Percentiles rank a stretch among this genome's conserved stretches.
phyloP scores from a whole-genome alignment of 2,797 vertebrate genomes.

The Catostomus latipinnis region DNA sequence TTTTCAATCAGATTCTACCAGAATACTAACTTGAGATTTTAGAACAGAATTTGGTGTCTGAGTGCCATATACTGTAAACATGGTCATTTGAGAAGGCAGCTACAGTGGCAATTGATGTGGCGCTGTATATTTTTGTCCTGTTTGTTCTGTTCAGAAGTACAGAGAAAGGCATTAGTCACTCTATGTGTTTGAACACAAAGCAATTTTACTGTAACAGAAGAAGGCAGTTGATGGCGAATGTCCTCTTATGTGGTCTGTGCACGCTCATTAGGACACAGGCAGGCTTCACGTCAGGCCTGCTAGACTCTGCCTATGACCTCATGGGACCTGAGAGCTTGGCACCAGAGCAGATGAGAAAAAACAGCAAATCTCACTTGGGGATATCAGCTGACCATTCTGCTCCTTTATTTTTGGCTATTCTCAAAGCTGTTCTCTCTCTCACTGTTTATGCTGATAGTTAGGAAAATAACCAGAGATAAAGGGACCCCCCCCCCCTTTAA shows the following conservation, averaged over 20 bases:
- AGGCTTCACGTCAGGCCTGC: constrained; percentile 42
- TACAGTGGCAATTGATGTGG: not conserved
- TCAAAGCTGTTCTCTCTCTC: constrained; percentile 6
- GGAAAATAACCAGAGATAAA: constrained; percentile 6
- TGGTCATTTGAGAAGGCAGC: not conserved
- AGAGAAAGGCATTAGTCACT: not conserved
- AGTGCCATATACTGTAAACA: not conserved
- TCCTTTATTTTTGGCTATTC: constrained; percentile 14
- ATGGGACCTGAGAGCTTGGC: constrained; percentile 31
- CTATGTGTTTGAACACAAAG: constrained; percentile 41
- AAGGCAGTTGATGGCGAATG: constrained; percentile 65
- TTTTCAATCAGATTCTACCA: not conserved
- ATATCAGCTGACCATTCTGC: constrained; percentile 39
- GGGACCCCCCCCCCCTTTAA: no score
- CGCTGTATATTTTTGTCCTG: not conserved
- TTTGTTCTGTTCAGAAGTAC: constrained; percentile 30
- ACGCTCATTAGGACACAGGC: constrained; percentile 66
- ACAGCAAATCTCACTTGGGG: constrained; percentile 29
- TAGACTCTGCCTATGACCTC: constrained; percentile 39
- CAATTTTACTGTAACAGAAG: constrained; percentile 58
- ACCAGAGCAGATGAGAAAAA: constrained; percentile 62
- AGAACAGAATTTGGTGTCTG: not conserved
- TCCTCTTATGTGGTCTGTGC: constrained; percentile 68
- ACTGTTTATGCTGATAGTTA: constrained; percentile 4
- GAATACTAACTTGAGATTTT: not conserved